A percentile compares a stretch with the other conserved stretches of the same genome.
These are phyloP conservation scores for Condylostylus longicornis DNA, from an alignment of 1,140 invertebrate species.

Conservation along the genomic window DNA sequence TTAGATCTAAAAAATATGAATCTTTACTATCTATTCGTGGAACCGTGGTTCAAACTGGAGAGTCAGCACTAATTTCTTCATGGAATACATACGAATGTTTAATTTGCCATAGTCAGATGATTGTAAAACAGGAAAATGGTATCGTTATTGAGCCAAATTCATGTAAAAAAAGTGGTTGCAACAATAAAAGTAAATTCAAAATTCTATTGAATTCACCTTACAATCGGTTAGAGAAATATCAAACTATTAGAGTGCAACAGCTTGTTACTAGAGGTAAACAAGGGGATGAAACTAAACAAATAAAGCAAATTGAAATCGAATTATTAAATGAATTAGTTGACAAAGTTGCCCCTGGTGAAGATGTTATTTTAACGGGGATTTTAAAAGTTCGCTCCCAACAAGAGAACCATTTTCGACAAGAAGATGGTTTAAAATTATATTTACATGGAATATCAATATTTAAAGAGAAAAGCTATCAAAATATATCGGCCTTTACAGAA, in stretches of 20 bases:
- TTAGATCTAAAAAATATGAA: constrained; percentile 11
- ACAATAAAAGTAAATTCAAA: constrained; percentile 18
- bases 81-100: constrained; percentile 66
- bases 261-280: constrained; percentile 8
- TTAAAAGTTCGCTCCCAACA: constrained; percentile 32
- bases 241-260: constrained; percentile 17
- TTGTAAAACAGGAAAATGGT: constrained; percentile 34
- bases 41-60: constrained; percentile 69
- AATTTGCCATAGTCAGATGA: constrained; percentile 48
- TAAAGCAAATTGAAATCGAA: constrained; percentile 52
- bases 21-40: constrained; percentile 63
- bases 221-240: constrained; percentile 15
- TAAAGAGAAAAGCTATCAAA: constrained; percentile 9
- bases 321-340: constrained; percentile 75
- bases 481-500: constrained; percentile 15
- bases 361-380: constrained; percentile 73
- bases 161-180: constrained; percentile 16
- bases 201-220: constrained; percentile 19
- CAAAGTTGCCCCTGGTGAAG: constrained; percentile 73
- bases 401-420: constrained; percentile 6
- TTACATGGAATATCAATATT: constrained; percentile 16
- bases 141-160: constrained; percentile 12
- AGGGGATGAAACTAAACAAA: constrained; percentile 5
- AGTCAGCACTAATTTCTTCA: constrained; percentile 54
- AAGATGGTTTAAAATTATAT: constrained; percentile 5